phyloP scores from a whole-genome alignment of 2,113 vertebrate genomes.

The Phainopepla nitens region DNA sequence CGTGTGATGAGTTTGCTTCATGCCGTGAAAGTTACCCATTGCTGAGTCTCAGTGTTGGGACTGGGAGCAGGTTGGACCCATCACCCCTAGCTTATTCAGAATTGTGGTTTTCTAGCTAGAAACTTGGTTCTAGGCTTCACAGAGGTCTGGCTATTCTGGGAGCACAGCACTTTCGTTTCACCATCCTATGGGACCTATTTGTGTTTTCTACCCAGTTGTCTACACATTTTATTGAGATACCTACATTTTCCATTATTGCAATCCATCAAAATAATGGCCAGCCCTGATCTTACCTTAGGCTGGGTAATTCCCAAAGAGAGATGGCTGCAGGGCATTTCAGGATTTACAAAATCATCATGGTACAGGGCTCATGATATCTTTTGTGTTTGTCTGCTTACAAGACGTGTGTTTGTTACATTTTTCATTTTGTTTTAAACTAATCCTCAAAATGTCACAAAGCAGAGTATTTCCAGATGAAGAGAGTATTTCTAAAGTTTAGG shows the following conservation, averaged over 20 bases:
- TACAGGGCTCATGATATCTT: not conserved
- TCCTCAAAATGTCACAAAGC: not conserved
- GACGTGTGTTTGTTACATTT: not conserved
- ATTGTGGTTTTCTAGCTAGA: not conserved
- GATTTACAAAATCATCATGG: not conserved
- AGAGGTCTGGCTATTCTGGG: not conserved
- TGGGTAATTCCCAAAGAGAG: constrained; percentile 1
- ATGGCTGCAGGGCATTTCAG: not conserved
- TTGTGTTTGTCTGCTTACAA: not conserved
- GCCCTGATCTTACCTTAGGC: not conserved
- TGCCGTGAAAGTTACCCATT: not conserved
- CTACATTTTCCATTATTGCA: not conserved
- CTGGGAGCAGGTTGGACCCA: not conserved
- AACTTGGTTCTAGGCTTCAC: not conserved
- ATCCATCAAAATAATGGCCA: constrained; percentile 15
- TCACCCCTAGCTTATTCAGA: not conserved
- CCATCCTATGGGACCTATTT: not conserved
- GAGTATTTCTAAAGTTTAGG: not conserved
- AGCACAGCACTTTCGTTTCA: not conserved
- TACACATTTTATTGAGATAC: constrained; percentile 34
- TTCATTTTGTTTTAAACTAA: not conserved
- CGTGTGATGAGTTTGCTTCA: not conserved
- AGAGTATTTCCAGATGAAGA: not conserved
- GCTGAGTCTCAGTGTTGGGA: not conserved
- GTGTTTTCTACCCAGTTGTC: not conserved